Conservation (phyloP, 2,888 invertebrate species). For the Cactoblastis cactorum region DNA sequence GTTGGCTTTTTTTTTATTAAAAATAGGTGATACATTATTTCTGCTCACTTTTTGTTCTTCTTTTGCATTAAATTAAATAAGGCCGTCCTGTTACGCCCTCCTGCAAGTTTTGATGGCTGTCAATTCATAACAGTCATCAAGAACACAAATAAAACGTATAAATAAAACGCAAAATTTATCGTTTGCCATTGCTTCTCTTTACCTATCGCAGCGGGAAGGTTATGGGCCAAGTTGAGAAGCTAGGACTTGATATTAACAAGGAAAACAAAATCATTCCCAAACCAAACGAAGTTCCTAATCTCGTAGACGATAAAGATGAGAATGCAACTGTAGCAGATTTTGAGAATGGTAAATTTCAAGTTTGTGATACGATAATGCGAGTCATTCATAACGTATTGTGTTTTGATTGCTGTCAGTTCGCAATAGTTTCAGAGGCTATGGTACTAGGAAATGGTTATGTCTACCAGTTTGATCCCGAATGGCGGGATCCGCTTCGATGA, state of each 20-base stretch:
- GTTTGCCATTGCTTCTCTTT: constrained; percentile 52
- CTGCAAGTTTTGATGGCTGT: not conserved
- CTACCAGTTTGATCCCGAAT: constrained; percentile 52
- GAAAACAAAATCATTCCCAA: not conserved
- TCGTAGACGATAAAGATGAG: constrained; percentile 19
- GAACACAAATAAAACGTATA: constrained; percentile 21
- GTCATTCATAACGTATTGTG: constrained; percentile 76
- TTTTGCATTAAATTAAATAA: not conserved
- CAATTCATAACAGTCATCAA: constrained; percentile 8
- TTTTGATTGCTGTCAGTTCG: constrained; percentile 71
- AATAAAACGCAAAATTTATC: constrained; percentile 39
- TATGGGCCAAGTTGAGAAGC: constrained; percentile 58
- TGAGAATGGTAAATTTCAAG: constrained; percentile 19
- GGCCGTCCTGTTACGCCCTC: not conserved
- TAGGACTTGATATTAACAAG: constrained; percentile 28
- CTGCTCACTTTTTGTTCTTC: not conserved
- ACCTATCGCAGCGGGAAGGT: constrained; percentile 63
- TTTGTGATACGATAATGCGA: constrained; percentile 47
- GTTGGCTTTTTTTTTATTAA: constrained; percentile 46
- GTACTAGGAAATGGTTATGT: constrained; percentile 68
- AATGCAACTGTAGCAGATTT: constrained; percentile 14
- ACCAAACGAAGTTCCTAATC: constrained; percentile 7
- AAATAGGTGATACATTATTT: no score
- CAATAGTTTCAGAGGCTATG: constrained; percentile 52
- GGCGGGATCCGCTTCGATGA: constrained; percentile 48